These are phyloP conservation scores for Caenorhabditis virilis DNA, from an alignment of 2,888 invertebrate species.

Conservation along the genomic window DNA sequence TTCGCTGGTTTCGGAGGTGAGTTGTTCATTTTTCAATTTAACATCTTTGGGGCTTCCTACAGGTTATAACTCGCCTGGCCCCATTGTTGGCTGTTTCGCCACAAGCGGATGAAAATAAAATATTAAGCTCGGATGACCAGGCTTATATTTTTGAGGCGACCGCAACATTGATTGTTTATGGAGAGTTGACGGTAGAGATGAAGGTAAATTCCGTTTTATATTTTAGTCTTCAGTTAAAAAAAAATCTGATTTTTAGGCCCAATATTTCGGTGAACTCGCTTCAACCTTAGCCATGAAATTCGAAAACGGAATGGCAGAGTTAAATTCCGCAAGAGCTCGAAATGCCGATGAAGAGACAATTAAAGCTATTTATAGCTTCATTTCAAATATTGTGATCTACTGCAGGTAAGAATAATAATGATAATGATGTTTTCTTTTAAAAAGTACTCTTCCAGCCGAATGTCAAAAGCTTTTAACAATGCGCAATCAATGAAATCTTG, in stretches of 20 bases:
- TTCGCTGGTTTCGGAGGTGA: conserved; percentile 47
- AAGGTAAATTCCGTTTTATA: too few species aligned
- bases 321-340: conserved; percentile 31
- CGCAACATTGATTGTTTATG: conserved; percentile 73
- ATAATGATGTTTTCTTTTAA: conserved; percentile 23
- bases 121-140: conserved; percentile 73
- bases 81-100: conserved; percentile 72
- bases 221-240: too few species aligned
- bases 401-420: conserved; percentile 69
- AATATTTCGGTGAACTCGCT: conserved; percentile 53
- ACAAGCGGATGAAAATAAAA: conserved; percentile 68
- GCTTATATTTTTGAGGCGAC: conserved; percentile 74
- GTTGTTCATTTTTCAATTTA: neutral
- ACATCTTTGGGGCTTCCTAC: neutral
- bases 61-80: conserved; percentile 71
- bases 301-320: conserved; percentile 30
- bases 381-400: conserved; percentile 72
- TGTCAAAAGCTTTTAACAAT: conserved; percentile 74
- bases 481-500: conserved; percentile 73
- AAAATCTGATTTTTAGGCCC: conserved; percentile 20
- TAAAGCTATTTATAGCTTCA: conserved; percentile 69
- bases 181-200: conserved; percentile 70
- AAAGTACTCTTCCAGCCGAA: too few species aligned
- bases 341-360: conserved; percentile 40
- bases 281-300: conserved; percentile 52